phyloP scores from a whole-genome alignment of 2,797 vertebrate species.

The Pseudochirops cupreus region DNA sequence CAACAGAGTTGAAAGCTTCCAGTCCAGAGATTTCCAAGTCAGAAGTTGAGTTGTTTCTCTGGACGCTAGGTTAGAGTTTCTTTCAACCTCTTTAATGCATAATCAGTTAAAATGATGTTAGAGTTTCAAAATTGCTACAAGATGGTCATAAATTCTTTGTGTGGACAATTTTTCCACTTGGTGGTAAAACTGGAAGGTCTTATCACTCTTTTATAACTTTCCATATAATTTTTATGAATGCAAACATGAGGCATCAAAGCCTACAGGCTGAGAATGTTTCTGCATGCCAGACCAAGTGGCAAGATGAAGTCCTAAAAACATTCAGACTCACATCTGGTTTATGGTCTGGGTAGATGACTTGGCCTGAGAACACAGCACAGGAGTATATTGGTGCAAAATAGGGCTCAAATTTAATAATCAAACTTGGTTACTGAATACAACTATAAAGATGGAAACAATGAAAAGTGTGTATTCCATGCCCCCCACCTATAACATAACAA shows the following conservation, averaged over 20 bases:
- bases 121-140: slow-evolving; percentile 84
- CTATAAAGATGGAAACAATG: slow-evolving; percentile 78
- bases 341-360: slow-evolving; percentile 78
- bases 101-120: slow-evolving; percentile 82
- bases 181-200: slow-evolving; percentile 84
- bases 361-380: slow-evolving; percentile 82
- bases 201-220: slow-evolving; percentile 86
- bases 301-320: slow-evolving; percentile 79
- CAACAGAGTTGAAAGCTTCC: slow-evolving; percentile 44
- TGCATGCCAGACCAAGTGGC: slow-evolving; percentile 83
- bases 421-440: slow-evolving; percentile 77
- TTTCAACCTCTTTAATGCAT: slow-evolving; percentile 79
- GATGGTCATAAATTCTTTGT: slow-evolving; percentile 86
- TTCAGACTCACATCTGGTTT: slow-evolving; percentile 83
- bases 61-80: slow-evolving; percentile 79
- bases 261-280: slow-evolving; percentile 76
- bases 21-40: slow-evolving; percentile 50
- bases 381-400: slow-evolving; percentile 76
- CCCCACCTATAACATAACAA: slow-evolving; percentile 71
- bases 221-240: slow-evolving; percentile 87
- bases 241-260: slow-evolving; percentile 86
- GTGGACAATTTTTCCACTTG: slow-evolving; percentile 85
- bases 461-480: slow-evolving; percentile 76
- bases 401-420: slow-evolving; percentile 83
- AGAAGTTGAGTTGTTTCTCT: slow-evolving; percentile 55